These are phyloP conservation scores for Xiphophorus couchianus DNA, from an alignment of 2,113 vertebrate genomes.

Conservation along the genomic window DNA sequence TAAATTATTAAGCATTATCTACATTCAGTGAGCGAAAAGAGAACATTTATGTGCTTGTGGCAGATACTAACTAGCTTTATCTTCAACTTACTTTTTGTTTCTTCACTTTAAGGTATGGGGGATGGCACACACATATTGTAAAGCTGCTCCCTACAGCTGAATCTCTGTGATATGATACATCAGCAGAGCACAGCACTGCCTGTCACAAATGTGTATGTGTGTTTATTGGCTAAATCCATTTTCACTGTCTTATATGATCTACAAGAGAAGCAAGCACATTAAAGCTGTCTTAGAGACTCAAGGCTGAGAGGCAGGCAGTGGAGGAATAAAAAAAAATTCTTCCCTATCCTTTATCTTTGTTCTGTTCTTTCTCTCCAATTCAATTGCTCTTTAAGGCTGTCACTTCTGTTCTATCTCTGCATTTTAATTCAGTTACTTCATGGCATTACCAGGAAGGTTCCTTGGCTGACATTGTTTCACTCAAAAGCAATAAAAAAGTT, in stretches of 20 bases:
- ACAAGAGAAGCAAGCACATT: slow-evolving; percentile 65
- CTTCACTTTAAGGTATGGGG: slow-evolving; percentile 8
- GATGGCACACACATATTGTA: slow-evolving; percentile 11
- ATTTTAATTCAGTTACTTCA: slow-evolving; percentile 69
- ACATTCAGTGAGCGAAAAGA: slow-evolving; percentile 4
- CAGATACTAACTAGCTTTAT: slow-evolving; percentile 34
- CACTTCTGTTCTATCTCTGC: slow-evolving; percentile 30
- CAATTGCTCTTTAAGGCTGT: slow-evolving; percentile 46
- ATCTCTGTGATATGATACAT: slow-evolving; percentile 21
- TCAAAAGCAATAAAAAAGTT: slow-evolving; percentile 53
- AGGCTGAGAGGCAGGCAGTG: slow-evolving; percentile 42
- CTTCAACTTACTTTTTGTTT: slow-evolving; percentile 57
- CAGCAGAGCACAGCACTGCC: slow-evolving; percentile 17
- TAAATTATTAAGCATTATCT: slow-evolving; percentile 1
- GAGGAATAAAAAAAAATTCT: slow-evolving; percentile 2
- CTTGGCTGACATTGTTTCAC: slow-evolving; percentile 54
- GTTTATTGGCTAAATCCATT: slow-evolving; percentile 49
- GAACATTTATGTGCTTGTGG: slow-evolving; percentile 8
- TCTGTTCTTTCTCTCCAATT: slow-evolving; percentile 10
- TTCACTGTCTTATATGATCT: slow-evolving; percentile 62
- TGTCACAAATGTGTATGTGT: slow-evolving; percentile 23
- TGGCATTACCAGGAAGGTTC: slow-evolving; percentile 61
- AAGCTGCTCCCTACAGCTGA: slow-evolving; percentile 28
- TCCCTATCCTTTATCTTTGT: slow-evolving; percentile 21
- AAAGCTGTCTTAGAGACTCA: slow-evolving; percentile 50